Base-by-base conservation (phyloP, 1,140 invertebrate genomes). In the Dendrolimus kikuchii region DNA sequence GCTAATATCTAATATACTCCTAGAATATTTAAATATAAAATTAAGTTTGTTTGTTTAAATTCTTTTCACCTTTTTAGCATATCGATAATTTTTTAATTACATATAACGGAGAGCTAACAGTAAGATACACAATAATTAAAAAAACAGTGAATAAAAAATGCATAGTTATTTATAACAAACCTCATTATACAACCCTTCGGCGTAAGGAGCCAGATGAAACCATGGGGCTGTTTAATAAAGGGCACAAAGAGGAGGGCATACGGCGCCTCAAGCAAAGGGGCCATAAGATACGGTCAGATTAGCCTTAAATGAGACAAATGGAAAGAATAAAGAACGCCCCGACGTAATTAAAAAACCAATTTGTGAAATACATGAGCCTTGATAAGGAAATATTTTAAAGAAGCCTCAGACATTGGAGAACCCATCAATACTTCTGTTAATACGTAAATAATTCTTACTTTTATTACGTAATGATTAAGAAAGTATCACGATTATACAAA, bases 311-410 rank as follows among this genome's bases (percentile, higher is more conserved):
- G 77, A 74, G 68, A 77, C 59, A 67, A 66, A 67, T 74, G 72
- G 61, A 66, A 71, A 66, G 70, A 69, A 75, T 69, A 73, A 66
- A 74, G 68, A 61, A 68, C 77, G 46, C 62, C 55, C 53, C 55
- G 57, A 56, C 61, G 68, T 80, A 78, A 81, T 81, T 81, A 80
- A 81, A 79, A 79, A 78, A 74, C 57, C 75, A 80, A 81, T 80
- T 81, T 81, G 68, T 67, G 58, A 70, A 73, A 73, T 71, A 77
- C 66, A 72, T 72, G 65, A 50, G 52, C 41, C 38, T 9, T 23
- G 46, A 45, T 47, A 37, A 36, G 38, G 6, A 7, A 37, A 47
- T 37, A 37, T 6, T 37, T 47, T 4, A n/a, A 9, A 9, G 6
- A 47, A 47, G 8, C 37, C 46, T 7, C 8, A 23, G 23, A 23